phyloP scores from a whole-genome alignment of 2,113 vertebrate species.

The Thamnophis sirtalis region DNA sequence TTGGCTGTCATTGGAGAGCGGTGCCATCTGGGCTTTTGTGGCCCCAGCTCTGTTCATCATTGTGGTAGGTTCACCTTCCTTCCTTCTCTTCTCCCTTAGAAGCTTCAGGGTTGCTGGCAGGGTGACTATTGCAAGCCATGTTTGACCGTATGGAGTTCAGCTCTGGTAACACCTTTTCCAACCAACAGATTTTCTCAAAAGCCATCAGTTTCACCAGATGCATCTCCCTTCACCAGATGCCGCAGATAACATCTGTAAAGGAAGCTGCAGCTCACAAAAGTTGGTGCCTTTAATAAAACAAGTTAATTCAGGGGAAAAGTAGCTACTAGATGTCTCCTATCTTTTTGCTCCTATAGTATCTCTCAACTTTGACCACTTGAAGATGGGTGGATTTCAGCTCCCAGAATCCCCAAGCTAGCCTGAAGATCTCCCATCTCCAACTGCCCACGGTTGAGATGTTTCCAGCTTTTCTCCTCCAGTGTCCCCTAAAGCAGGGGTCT shows the following conservation, averaged over 20 bases:
- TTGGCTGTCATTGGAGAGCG: constrained; percentile 86
- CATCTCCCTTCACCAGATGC: not conserved
- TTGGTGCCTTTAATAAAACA: not conserved
- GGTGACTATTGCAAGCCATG: not conserved
- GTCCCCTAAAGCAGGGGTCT: not conserved
- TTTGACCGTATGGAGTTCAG: not conserved
- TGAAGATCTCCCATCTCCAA: no score
- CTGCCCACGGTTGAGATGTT: no score
- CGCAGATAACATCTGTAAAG: not conserved
- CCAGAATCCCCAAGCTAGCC: not conserved
- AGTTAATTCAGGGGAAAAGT: not conserved
- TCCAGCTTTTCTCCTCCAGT: not conserved
- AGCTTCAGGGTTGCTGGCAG: not conserved
- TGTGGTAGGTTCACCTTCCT: constrained; percentile 73
- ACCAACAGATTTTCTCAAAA: not conserved
- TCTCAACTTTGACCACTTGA: not conserved
- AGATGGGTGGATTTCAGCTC: not conserved
- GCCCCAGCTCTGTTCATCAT: constrained; percentile 90
- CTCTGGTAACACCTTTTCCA: not conserved
- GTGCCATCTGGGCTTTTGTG: constrained; percentile 97
- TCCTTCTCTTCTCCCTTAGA: accelerated
- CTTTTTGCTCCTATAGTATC: not conserved
- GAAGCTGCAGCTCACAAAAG: not conserved
- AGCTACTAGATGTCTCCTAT: not conserved
- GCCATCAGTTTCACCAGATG: not conserved